A percentile compares a stretch with the other conserved stretches of the same genome.
Evolutionary conservation across 2,888 invertebrate genomes (phyloP).

Genomic region (Drosophila parthenogenetica): DNA sequence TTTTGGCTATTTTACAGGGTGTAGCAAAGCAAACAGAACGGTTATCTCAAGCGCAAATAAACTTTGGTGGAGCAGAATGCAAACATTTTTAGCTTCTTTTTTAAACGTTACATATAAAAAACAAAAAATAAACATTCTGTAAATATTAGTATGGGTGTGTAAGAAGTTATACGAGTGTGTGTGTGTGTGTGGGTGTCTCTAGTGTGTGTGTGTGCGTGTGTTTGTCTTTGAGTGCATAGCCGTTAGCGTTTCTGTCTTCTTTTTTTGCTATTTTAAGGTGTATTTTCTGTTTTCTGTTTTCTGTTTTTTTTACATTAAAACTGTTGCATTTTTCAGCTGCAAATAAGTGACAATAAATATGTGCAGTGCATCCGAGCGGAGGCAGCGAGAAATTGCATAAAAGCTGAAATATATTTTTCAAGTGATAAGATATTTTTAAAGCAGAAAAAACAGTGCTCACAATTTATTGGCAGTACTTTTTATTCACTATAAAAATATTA

Average conservation of each 20-base stretch:
- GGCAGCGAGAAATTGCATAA: slow-evolving; percentile 31
- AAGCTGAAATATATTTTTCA: slow-evolving; percentile 32
- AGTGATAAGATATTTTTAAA: slow-evolving; percentile 35
- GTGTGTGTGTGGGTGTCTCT: slow-evolving; percentile 14
- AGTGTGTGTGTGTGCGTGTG: slow-evolving; percentile 1
- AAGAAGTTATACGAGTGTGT: neutral
- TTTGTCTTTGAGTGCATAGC: slow-evolving; percentile 33
- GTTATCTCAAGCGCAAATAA: slow-evolving; percentile 58
- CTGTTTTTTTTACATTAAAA: slow-evolving; percentile 40
- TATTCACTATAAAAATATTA: neutral
- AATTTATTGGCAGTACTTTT: neutral
- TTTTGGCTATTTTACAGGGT: slow-evolving; percentile 24
- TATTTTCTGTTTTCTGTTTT: neutral
- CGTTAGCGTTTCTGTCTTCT: slow-evolving; percentile 18
- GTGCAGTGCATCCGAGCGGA: slow-evolving; percentile 37
- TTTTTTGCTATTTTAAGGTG: slow-evolving; percentile 42
- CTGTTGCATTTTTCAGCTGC: slow-evolving; percentile 56
- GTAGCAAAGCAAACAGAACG: slow-evolving; percentile 36
- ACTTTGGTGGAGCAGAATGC: slow-evolving; percentile 53
- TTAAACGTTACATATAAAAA: slow-evolving; percentile 26
- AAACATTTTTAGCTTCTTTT: slow-evolving; percentile 48
- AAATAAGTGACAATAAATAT: slow-evolving; percentile 55
- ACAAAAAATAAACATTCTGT: slow-evolving; percentile 48
- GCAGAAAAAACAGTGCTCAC: neutral
- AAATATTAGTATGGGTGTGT: slow-evolving; percentile 25